Evolutionary conservation across 2,113 vertebrate species (phyloP).

Genomic region (Numenius arquata): DNA sequence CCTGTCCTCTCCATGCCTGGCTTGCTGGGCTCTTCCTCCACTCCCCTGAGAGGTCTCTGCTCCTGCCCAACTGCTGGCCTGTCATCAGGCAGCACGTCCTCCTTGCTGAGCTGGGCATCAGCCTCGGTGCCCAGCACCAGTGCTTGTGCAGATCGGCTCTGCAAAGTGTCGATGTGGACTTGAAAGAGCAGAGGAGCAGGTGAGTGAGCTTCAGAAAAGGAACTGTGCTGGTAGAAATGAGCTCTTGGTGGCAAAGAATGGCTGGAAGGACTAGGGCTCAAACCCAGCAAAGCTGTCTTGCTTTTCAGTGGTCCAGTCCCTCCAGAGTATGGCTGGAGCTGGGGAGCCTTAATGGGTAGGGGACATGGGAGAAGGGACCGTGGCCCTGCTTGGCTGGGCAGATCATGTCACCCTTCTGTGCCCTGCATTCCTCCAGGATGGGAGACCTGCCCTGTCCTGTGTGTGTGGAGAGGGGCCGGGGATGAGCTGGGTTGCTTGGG

Average conservation of each 20-base stretch:
- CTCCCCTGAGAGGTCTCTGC: background rate
- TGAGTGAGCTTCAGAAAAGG: background rate
- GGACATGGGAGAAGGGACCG: background rate
- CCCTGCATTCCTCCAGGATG: background rate
- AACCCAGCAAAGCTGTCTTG: background rate
- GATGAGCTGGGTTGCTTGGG: background rate
- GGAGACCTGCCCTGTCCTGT: background rate
- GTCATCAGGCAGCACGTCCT: rapidly evolving
- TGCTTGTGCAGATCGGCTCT: background rate
- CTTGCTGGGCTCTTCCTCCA: background rate
- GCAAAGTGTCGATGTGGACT: background rate
- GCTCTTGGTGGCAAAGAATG: background rate
- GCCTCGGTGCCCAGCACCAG: rapidly evolving
- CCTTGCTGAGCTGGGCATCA: background rate
- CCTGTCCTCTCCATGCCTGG: background rate
- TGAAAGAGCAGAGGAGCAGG: background rate
- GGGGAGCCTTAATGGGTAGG: background rate
- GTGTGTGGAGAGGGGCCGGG: background rate
- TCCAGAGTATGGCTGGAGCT: background rate
- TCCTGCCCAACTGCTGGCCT: background rate
- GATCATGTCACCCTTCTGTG: rapidly evolving
- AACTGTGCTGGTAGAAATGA: background rate
- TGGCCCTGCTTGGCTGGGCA: background rate
- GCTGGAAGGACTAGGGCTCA: background rate
- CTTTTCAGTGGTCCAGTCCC: background rate